Percentiles rank a stretch among this genome's conserved stretches.
These are phyloP conservation scores for Pipra filicauda DNA, from an alignment of 2,113 vertebrate species.

Conservation along the genomic window DNA sequence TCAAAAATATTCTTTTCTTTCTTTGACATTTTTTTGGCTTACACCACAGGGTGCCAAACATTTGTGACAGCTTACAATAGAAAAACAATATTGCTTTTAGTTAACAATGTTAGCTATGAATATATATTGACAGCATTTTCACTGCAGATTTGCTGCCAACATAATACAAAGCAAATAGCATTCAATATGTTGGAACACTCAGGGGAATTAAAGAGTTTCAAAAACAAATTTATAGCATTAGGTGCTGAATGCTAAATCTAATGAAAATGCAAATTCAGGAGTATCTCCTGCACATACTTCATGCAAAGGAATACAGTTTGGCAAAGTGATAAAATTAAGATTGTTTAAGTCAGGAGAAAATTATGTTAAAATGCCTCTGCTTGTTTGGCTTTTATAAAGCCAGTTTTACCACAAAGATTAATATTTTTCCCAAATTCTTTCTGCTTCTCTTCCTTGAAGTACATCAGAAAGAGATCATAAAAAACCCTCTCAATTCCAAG, in stretches of 20 bases:
- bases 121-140: slow-evolving; percentile 82
- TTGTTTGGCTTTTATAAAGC: slow-evolving; percentile 25
- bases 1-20: slow-evolving; percentile 56
- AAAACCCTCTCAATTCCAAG: not conserved
- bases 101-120: slow-evolving; percentile 84
- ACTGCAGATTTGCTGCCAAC: slow-evolving; percentile 74
- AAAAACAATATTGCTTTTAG: slow-evolving; percentile 85
- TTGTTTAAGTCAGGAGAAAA: slow-evolving; percentile 50
- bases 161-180: slow-evolving; percentile 80
- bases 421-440: not conserved
- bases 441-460: not conserved
- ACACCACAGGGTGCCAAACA: slow-evolving; percentile 73
- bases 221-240: slow-evolving; percentile 80
- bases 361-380: slow-evolving; percentile 23
- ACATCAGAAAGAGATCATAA: not conserved
- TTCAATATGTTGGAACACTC: slow-evolving; percentile 76
- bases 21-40: slow-evolving; percentile 72
- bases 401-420: slow-evolving; percentile 26
- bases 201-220: slow-evolving; percentile 75
- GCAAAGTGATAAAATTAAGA: slow-evolving; percentile 70
- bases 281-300: slow-evolving; percentile 41
- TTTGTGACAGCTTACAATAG: slow-evolving; percentile 78
- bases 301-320: slow-evolving; percentile 57
- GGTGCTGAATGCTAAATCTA: slow-evolving; percentile 75
- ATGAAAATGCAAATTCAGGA: slow-evolving; percentile 80